Conservation (phyloP, 2,113 vertebrate genomes). For the Ellobius talpinus region DNA sequence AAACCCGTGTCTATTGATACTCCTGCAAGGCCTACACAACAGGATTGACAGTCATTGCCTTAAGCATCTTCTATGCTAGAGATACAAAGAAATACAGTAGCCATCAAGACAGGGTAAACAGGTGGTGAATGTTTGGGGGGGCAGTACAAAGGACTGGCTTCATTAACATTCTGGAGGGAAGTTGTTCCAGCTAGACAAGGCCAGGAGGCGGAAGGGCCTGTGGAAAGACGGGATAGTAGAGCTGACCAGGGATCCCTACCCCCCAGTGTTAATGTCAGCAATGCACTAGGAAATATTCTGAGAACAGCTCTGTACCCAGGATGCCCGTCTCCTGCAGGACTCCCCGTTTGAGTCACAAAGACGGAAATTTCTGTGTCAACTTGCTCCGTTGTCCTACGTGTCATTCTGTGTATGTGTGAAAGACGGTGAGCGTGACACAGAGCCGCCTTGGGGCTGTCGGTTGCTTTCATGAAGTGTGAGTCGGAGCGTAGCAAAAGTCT, state of each 20-base stretch:
- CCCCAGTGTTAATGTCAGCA: background rate
- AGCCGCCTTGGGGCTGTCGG: background rate
- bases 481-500: background rate
- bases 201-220: background rate
- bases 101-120: background rate
- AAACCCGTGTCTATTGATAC: background rate
- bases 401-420: background rate
- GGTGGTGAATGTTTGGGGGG: background rate
- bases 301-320: background rate
- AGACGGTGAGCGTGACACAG: background rate
- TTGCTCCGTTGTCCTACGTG: background rate
- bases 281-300: background rate
- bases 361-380: background rate
- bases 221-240: background rate
- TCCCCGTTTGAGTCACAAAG: conserved; percentile 6
- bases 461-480: background rate
- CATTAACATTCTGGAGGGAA: background rate
- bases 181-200: background rate
- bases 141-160: background rate
- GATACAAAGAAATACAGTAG: background rate
- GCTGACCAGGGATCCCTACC: background rate
- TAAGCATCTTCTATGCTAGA: background rate
- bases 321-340: background rate
- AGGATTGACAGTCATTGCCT: background rate
- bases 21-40: no score